These are phyloP conservation scores for Triops longicaudatus DNA, from an alignment of 1,140 invertebrate species.

Conservation along the genomic window DNA sequence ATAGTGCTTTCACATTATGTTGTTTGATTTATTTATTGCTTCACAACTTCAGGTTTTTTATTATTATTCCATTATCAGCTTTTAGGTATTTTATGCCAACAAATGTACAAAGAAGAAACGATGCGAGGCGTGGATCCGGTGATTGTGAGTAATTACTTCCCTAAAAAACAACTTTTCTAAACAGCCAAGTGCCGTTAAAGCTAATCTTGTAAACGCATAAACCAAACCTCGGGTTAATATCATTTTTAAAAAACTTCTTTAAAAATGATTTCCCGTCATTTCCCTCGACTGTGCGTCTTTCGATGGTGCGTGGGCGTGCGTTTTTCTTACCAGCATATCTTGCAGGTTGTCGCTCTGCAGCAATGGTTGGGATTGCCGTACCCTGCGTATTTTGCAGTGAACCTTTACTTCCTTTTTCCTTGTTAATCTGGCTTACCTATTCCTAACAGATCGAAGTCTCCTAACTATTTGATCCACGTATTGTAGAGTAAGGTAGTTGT, in stretches of 20 bases:
- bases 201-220: background rate
- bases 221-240: background rate
- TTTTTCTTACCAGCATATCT: background rate
- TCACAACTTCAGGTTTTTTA: too few species aligned
- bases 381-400: background rate
- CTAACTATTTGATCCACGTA: background rate
- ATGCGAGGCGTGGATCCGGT: conserved; percentile 24
- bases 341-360: conserved; percentile 3
- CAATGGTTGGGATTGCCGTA: conserved; percentile 5
- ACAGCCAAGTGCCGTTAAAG: background rate
- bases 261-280: background rate
- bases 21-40: too few species aligned
- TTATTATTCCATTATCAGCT: conserved; percentile 2
- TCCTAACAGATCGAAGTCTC: background rate
- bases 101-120: conserved; percentile 26
- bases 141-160: conserved; percentile 23
- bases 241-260: background rate
- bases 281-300: background rate
- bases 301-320: background rate
- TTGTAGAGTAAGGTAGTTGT: background rate
- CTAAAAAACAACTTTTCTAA: background rate
- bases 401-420: background rate
- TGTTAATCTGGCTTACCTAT: background rate
- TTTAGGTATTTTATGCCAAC: conserved; percentile 26
- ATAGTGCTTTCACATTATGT: conserved; percentile 16